These are phyloP conservation scores for Cryptomyrus ogoouensis DNA, from an alignment of 2,113 vertebrate species.

Conservation along the genomic window DNA sequence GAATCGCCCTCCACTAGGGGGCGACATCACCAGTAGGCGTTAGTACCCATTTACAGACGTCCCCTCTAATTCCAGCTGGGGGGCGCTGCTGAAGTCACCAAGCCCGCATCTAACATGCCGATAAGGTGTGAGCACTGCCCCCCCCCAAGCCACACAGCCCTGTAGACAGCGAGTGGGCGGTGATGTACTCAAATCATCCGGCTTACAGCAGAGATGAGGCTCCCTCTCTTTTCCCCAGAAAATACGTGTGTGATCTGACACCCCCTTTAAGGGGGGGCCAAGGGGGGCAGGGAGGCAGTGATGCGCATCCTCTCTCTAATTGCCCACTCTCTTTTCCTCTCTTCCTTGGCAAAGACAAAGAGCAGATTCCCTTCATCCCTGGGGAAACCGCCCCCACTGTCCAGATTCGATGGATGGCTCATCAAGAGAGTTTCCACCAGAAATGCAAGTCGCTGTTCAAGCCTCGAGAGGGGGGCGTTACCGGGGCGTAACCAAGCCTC, in stretches of 20 bases:
- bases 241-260: neutral
- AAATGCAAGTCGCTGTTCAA: neutral
- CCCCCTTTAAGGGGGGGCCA: neutral
- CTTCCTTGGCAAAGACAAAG: neutral
- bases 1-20: neutral
- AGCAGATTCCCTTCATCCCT: neutral
- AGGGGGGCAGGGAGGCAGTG: neutral
- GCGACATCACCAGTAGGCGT: neutral
- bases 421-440: neutral
- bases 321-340: neutral
- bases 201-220: neutral
- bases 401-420: neutral
- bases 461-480: neutral
- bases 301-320: neutral
- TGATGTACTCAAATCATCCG: conserved; percentile 14
- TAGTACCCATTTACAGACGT: neutral
- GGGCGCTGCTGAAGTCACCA: too few relatives aligned
- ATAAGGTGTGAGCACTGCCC: neutral
- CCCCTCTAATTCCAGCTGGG: neutral
- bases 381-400: neutral
- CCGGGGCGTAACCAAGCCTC: neutral
- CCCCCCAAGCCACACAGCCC: neutral
- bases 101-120: neutral
- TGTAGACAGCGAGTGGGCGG: neutral
- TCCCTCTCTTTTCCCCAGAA: neutral